phyloP scores from a whole-genome alignment of 1,140 invertebrate genomes.

The Matsumurasca onukii region DNA sequence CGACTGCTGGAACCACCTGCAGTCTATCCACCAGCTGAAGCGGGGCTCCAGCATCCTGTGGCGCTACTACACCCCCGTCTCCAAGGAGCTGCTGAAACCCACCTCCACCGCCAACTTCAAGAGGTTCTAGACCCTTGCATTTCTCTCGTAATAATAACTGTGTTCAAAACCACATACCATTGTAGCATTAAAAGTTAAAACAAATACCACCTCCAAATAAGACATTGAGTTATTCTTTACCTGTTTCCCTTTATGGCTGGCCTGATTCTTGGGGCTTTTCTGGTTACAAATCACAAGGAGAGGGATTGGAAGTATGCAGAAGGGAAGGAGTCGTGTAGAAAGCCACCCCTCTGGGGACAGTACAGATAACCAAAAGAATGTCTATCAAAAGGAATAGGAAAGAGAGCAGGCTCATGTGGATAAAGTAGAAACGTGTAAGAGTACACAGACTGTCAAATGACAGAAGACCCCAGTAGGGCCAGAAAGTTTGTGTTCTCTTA shows the following conservation, averaged over 20 bases:
- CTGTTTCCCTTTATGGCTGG: not conserved
- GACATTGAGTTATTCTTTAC: not conserved
- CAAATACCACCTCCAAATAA: not conserved
- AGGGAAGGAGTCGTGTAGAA: too few relatives aligned
- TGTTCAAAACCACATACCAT: not conserved
- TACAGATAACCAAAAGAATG: too few relatives aligned
- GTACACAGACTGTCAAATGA: too few relatives aligned
- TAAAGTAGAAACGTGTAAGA: too few relatives aligned
- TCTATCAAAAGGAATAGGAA: too few relatives aligned
- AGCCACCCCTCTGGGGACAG: too few relatives aligned
- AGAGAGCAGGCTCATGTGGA: too few relatives aligned
- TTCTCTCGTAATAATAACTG: not conserved
- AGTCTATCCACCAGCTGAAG: conserved; percentile 72
- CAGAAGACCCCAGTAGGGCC: too few relatives aligned
- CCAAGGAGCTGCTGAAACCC: not conserved
- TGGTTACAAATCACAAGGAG: not conserved
- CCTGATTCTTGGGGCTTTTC: not conserved
- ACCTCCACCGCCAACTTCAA: too few relatives aligned
- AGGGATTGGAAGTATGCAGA: too few relatives aligned
- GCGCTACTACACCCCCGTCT: conserved; percentile 38
- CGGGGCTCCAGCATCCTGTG: conserved; percentile 57
- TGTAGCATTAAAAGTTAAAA: not conserved
- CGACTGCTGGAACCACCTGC: conserved; percentile 76
- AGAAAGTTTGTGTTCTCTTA: too few relatives aligned
- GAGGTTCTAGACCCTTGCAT: not conserved